Evolutionary conservation across 2,797 vertebrate genomes (phyloP), one percentile per base, ranked within the genome.

Genomic region (Rhincodon typus): DNA sequence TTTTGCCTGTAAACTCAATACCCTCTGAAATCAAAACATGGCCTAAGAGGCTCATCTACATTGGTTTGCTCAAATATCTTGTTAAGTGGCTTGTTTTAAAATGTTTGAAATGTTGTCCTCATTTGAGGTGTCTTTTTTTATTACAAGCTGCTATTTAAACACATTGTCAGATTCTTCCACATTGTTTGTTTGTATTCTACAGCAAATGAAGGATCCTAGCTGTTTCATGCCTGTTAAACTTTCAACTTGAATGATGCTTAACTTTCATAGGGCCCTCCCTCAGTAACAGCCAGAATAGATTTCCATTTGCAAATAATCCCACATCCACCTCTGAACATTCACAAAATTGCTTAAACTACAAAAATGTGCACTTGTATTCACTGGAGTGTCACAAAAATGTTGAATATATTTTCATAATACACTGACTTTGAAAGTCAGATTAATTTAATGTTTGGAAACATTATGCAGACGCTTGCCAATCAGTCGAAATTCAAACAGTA

Each of bases 371-470:
- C 38, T 93, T 23, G 57, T 38, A 38, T 67, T 94, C 42, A 94
- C 17, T 74, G 27, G 42, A 3, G 50, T 19, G 15, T 77, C 34
- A 72, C 15, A 53, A 50, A 95, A 74, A 95, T 34, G 70, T 46
- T 53, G 70, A 53, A 53, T 53, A 70, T 74, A 94, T 94, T 74
- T 95, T 57, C 42, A 95, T 74, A 95, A 95, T 74, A 30, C 46
- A 95, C 70, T 95, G 94, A 95, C 94, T 74, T 95, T 72, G 70
- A 2, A 46, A 74, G 70, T 53, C 94, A 72, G 69, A 74, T 34
- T 53, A 74, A 95, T 53, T 77, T 30, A 95, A 95, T 74, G 70
- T 77, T 70, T 95, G 94, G 70, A 46, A 95, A 95, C 42, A 77
- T 53, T 77, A 77, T 95, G 69, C 94, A 77, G 94, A 30, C 23